These are phyloP conservation scores for Neolamprologus devosi DNA, from an alignment of 2,113 vertebrate species.

Conservation along the genomic window DNA sequence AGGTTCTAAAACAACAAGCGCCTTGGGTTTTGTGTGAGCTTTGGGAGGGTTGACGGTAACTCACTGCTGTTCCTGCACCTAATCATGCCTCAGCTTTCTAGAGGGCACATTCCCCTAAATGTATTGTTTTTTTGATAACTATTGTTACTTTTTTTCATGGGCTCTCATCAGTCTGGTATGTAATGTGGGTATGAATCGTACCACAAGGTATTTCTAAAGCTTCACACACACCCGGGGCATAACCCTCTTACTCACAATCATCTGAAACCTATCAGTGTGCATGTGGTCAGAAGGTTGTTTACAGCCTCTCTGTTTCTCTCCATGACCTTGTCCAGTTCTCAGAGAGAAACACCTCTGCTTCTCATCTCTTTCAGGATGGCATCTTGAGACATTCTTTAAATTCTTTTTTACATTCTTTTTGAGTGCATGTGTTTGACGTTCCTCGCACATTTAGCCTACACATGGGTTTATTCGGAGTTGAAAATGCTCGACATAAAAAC, in stretches of 20 bases:
- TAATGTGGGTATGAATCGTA: background rate
- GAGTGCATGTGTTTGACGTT: background rate
- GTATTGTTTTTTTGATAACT: background rate
- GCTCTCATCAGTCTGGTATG: background rate
- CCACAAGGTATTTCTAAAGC: background rate
- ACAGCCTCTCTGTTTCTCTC: conserved; percentile 30
- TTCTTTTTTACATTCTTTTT: too few species aligned
- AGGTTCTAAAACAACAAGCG: background rate
- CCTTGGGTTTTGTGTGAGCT: background rate
- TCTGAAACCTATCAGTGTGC: conserved; percentile 7
- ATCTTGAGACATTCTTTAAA: background rate
- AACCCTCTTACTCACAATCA: conserved; percentile 13
- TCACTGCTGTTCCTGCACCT: background rate
- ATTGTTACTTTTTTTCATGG: background rate
- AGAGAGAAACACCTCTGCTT: conserved; percentile 1
- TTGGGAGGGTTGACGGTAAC: background rate
- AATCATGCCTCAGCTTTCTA: background rate
- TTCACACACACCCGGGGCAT: background rate
- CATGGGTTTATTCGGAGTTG: background rate
- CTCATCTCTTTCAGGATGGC: background rate
- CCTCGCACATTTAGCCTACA: conserved; percentile 1
- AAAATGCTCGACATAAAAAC: background rate
- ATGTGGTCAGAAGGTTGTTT: conserved; percentile 21
- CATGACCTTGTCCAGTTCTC: conserved; percentile 11
- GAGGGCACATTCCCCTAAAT: background rate